phyloP scores from a whole-genome alignment of 2,888 invertebrate genomes.

The Orchesella flavescens region DNA sequence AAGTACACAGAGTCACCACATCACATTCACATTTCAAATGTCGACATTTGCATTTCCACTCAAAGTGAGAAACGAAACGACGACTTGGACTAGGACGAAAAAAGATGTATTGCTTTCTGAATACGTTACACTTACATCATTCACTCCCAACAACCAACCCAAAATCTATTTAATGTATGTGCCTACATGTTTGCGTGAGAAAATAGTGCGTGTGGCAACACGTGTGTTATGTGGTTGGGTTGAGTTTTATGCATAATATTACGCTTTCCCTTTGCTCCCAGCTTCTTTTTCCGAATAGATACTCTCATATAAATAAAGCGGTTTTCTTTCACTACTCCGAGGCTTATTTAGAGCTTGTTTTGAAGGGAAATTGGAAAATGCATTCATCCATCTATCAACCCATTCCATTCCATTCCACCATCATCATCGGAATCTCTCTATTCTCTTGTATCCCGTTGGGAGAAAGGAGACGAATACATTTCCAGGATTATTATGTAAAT shows the following conservation, averaged over 20 bases:
- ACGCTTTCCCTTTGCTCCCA: too few species aligned
- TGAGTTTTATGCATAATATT: too few species aligned
- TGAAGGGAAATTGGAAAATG: constrained; percentile 39
- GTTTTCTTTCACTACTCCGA: too few species aligned
- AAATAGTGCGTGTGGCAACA: constrained; percentile 30
- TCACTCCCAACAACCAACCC: too few species aligned
- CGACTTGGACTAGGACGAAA: too few species aligned
- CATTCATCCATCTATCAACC: constrained; percentile 52
- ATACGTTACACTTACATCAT: neutral
- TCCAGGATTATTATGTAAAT: constrained; percentile 24
- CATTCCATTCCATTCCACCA: neutral
- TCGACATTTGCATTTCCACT: constrained; percentile 38
- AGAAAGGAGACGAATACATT: constrained; percentile 15
- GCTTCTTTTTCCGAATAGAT: too few species aligned
- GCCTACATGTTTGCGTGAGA: neutral
- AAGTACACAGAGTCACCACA: constrained; percentile 11
- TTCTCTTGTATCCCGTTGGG: neutral
- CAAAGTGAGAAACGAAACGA: neutral
- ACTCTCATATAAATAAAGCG: too few species aligned
- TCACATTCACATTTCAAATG: constrained; percentile 36
- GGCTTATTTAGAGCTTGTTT: neutral
- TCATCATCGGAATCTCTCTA: too few species aligned
- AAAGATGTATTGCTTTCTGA: neutral
- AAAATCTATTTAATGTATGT: too few species aligned
- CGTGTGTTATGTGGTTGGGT: constrained; percentile 17